These are phyloP conservation scores for Erythrocercus mccallii DNA, from an alignment of 2,113 vertebrate genomes.

Conservation along the genomic window DNA sequence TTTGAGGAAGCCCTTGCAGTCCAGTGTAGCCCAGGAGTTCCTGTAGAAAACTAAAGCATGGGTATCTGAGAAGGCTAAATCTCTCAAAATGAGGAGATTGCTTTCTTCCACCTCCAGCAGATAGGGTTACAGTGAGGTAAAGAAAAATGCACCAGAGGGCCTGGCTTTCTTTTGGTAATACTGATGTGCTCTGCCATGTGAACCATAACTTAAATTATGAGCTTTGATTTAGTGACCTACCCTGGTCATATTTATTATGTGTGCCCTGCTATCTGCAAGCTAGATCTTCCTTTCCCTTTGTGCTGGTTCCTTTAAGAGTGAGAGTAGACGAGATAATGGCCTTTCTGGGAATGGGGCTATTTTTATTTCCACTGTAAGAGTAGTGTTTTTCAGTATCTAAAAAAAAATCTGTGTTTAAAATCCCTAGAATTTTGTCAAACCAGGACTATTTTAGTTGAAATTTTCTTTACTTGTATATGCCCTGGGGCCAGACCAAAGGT, in stretches of 20 bases:
- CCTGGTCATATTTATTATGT: not conserved
- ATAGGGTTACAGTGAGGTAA: not conserved
- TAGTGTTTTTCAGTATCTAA: not conserved
- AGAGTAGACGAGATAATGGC: not conserved
- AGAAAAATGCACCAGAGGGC: not conserved
- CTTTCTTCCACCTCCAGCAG: not conserved
- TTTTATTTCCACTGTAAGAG: not conserved
- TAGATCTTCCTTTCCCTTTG: not conserved
- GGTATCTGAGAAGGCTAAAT: not conserved
- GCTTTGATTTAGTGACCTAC: not conserved
- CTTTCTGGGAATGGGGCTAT: not conserved
- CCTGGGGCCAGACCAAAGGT: not conserved
- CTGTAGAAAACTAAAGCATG: not conserved
- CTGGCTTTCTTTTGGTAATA: not conserved
- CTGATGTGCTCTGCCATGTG: not conserved
- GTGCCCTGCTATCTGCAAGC: not conserved
- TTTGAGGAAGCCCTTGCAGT: not conserved
- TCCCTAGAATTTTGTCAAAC: not conserved
- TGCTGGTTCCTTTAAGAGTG: not conserved
- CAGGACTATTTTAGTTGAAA: not conserved
- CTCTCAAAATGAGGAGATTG: not conserved
- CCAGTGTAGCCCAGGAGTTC: not conserved
- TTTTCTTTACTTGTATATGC: not conserved
- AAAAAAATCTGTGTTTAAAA: not conserved
- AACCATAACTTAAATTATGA: not conserved